Conservation (phyloP, 1,140 invertebrate species). For the Matsumurasca onukii region DNA sequence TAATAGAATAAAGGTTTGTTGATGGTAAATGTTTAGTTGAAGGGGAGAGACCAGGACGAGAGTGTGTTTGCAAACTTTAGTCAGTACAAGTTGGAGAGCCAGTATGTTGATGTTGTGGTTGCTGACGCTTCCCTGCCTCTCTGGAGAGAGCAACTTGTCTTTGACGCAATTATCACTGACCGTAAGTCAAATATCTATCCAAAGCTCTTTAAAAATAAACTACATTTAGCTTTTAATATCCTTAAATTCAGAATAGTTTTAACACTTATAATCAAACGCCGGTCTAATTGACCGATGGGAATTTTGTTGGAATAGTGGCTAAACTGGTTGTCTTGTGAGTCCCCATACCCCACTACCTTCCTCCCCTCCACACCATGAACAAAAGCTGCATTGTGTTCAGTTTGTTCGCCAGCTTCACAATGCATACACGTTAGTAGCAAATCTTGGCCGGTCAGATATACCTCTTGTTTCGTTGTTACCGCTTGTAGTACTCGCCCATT, state of each 20-base stretch:
- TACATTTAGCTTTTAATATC: too few species aligned
- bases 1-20: too few species aligned
- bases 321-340: background rate
- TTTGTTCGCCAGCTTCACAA: background rate
- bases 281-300: background rate
- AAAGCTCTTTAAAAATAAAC: background rate
- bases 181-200: conserved; percentile 64
- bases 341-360: background rate
- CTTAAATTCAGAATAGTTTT: too few species aligned
- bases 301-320: background rate
- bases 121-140: conserved; percentile 84
- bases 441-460: background rate
- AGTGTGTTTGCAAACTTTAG: conserved; percentile 80
- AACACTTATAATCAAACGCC: background rate
- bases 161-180: conserved; percentile 92
- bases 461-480: background rate
- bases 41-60: conserved; percentile 78
- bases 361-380: background rate
- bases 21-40: too few species aligned
- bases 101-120: conserved; percentile 86
- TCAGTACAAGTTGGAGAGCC: conserved; percentile 76
- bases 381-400: background rate
- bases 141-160: conserved; percentile 67
- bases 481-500: background rate
- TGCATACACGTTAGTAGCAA: background rate